phyloP scores from a whole-genome alignment of 2,113 vertebrate genomes.

The Sakesphorus luctuosus region DNA sequence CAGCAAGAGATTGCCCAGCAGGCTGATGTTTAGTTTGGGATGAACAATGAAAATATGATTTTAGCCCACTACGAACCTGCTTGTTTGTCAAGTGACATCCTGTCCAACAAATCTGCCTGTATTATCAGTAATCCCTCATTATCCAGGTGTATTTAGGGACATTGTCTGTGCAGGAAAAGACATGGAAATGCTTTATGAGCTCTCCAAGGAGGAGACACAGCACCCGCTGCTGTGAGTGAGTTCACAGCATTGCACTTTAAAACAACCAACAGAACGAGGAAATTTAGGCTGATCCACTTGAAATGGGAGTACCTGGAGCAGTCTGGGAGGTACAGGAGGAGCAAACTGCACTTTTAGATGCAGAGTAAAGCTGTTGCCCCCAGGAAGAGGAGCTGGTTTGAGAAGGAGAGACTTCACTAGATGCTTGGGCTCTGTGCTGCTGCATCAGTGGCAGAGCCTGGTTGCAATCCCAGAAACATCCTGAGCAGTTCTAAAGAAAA shows the following conservation, averaged over 20 bases:
- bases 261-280: background rate
- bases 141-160: background rate
- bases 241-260: background rate
- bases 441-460: fast-evolving
- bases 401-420: background rate
- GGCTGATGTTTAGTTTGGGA: background rate
- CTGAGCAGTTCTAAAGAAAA: background rate
- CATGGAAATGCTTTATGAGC: background rate
- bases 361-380: background rate
- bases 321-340: background rate
- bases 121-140: background rate
- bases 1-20: background rate
- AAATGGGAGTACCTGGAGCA: background rate
- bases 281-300: background rate
- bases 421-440: background rate
- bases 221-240: background rate
- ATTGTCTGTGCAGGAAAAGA: background rate
- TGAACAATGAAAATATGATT: background rate
- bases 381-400: background rate
- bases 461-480: background rate
- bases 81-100: background rate
- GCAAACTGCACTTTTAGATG: background rate
- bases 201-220: background rate
- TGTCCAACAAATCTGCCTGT: background rate
- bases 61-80: background rate